Percentiles rank a stretch among this genome's conserved stretches.
phyloP scores from a whole-genome alignment of 1,140 invertebrate species.

The Goniozus legneri region DNA sequence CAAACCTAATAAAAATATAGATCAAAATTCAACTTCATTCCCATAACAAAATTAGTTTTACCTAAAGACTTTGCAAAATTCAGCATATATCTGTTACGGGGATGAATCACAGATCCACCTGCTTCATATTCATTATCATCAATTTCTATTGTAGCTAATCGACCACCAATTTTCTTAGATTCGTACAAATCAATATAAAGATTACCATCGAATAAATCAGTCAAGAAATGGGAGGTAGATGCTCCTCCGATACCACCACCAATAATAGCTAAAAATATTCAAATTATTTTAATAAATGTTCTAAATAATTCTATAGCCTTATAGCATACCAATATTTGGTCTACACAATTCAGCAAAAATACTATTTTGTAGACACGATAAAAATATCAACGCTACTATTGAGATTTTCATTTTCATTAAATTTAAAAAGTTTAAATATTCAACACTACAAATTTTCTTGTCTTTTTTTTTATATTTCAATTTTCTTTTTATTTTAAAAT shows the following conservation, averaged over 20 bases:
- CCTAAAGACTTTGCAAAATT: conserved; percentile 57
- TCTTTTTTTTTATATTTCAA: too few species aligned
- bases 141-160: conserved; percentile 56
- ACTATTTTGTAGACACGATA: too few species aligned
- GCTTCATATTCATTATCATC: conserved; percentile 57
- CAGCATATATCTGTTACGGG: conserved; percentile 60
- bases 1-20: conserved; percentile 36
- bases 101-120: conserved; percentile 62
- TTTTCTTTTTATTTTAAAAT: too few species aligned
- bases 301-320: too few species aligned
- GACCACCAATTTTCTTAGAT: conserved; percentile 57
- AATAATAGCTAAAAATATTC: conserved; percentile 60
- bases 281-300: too few species aligned
- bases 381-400: too few species aligned
- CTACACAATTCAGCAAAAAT: too few species aligned
- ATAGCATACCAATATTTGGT: too few species aligned
- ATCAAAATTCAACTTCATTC: background rate
- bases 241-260: conserved; percentile 66
- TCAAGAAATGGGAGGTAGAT: conserved; percentile 59
- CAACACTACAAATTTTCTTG: too few species aligned
- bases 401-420: too few species aligned
- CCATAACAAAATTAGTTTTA: too few species aligned
- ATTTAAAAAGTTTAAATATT: too few species aligned
- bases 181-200: conserved; percentile 59
- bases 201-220: conserved; percentile 53